phyloP scores from a whole-genome alignment of 1,140 invertebrate genomes.

The Limonius californicus region DNA sequence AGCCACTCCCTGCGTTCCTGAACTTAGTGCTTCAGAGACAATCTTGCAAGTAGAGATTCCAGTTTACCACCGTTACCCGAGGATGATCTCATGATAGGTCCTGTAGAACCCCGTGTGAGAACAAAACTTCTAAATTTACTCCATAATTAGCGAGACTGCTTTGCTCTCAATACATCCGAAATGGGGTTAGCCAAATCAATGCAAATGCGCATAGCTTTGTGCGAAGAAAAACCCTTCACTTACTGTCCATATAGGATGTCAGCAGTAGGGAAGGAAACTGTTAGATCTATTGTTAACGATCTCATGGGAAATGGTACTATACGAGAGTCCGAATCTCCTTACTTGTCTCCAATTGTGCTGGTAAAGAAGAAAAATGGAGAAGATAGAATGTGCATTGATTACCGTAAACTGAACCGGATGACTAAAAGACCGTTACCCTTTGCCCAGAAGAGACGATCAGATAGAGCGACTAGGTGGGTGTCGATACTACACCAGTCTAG shows the following conservation, averaged over 20 bases:
- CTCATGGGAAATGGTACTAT: constrained; percentile 28
- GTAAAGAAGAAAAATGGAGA: constrained; percentile 44
- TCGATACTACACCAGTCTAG: constrained; percentile 30
- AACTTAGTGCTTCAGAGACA: no score
- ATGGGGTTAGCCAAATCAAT: background rate
- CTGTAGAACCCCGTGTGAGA: no score
- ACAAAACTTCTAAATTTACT: no score
- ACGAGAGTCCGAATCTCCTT: constrained; percentile 33
- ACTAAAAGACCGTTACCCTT: constrained; percentile 27
- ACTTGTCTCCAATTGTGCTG: constrained; percentile 40
- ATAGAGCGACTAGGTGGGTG: constrained; percentile 26
- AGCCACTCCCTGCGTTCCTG: no score
- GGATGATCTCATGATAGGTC: no score
- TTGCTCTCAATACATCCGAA: background rate
- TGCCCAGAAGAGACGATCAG: constrained; percentile 39
- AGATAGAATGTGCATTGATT: constrained; percentile 44
- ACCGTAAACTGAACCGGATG: constrained; percentile 21
- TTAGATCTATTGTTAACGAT: constrained; percentile 18
- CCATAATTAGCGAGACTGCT: background rate
- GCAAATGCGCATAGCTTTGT: constrained; percentile 18
- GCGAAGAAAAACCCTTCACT: constrained; percentile 9
- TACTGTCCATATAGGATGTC: constrained; percentile 23
- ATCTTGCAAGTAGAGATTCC: no score
- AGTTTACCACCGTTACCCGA: no score
- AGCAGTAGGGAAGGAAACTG: constrained; percentile 12